These are phyloP conservation scores for Menura novaehollandiae DNA, from an alignment of 2,113 vertebrate genomes.

Conservation along the genomic window DNA sequence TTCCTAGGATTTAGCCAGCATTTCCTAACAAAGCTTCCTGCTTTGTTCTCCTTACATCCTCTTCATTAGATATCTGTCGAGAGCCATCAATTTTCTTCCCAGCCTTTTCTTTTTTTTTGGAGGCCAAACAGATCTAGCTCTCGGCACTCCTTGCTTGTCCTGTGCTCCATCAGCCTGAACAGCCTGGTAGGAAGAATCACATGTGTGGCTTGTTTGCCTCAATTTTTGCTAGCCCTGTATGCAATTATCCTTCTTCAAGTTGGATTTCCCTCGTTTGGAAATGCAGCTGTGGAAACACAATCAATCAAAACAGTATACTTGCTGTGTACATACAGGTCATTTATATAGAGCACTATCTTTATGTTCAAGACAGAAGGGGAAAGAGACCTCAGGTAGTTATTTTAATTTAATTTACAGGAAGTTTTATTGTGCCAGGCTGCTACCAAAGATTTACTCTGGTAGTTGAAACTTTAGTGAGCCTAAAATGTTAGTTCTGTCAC, in stretches of 20 bases:
- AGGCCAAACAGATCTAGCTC: background rate
- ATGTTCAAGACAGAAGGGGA: background rate
- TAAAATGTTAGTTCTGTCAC: background rate
- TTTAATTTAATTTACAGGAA: background rate
- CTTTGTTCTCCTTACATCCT: background rate
- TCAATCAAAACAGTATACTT: background rate
- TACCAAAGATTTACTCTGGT: background rate
- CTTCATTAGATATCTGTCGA: background rate
- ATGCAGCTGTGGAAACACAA: background rate
- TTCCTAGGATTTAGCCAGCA: background rate
- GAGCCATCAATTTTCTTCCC: background rate
- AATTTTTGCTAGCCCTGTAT: background rate
- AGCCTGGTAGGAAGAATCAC: background rate
- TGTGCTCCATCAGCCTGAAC: background rate
- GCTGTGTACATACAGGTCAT: background rate
- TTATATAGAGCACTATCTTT: background rate
- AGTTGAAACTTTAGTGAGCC: background rate
- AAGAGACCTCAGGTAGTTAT: background rate
- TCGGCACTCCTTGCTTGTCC: fast-evolving
- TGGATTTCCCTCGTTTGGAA: background rate
- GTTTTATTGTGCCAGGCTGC: background rate
- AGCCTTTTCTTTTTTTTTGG: background rate
- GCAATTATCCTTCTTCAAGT: background rate
- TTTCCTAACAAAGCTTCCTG: background rate
- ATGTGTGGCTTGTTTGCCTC: background rate